Evolutionary conservation across 2,113 vertebrate species (phyloP).

Genomic region (Tychaedon coryphoeus): DNA sequence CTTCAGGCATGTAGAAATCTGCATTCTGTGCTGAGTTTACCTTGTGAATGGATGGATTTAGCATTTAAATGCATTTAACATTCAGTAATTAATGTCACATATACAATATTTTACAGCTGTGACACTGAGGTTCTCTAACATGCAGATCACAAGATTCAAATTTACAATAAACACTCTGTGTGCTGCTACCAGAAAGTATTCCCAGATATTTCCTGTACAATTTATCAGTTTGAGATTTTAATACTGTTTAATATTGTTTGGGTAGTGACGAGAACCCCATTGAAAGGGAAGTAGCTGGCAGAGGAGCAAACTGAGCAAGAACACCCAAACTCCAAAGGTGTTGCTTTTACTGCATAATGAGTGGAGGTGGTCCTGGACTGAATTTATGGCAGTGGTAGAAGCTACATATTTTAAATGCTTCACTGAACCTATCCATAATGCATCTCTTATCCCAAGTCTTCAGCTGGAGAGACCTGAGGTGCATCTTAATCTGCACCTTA

Average conservation of each 20-base stretch:
- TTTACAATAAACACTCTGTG: not conserved
- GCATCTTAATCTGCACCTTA: not conserved
- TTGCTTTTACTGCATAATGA: not conserved
- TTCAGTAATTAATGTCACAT: not conserved
- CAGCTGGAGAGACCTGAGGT: not conserved
- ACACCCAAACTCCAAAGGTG: rapidly evolving
- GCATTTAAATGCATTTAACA: not conserved
- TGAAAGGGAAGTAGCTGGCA: not conserved
- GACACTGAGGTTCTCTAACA: not conserved
- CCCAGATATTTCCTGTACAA: not conserved
- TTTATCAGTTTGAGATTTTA: not conserved
- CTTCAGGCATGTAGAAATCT: not conserved
- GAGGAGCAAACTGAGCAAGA: not conserved
- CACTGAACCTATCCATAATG: not conserved
- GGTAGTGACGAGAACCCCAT: not conserved
- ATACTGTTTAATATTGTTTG: not conserved
- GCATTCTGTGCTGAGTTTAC: not conserved
- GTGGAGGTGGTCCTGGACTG: not conserved
- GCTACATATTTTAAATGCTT: not conserved
- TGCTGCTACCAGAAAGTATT: not conserved
- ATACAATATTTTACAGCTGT: not conserved
- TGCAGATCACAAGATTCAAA: not conserved
- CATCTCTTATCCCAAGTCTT: not conserved
- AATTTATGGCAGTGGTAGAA: not conserved
- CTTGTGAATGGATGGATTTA: not conserved